Base-by-base conservation (phyloP, 1,140 invertebrate species). In the Elymnias hypermnestra region DNA sequence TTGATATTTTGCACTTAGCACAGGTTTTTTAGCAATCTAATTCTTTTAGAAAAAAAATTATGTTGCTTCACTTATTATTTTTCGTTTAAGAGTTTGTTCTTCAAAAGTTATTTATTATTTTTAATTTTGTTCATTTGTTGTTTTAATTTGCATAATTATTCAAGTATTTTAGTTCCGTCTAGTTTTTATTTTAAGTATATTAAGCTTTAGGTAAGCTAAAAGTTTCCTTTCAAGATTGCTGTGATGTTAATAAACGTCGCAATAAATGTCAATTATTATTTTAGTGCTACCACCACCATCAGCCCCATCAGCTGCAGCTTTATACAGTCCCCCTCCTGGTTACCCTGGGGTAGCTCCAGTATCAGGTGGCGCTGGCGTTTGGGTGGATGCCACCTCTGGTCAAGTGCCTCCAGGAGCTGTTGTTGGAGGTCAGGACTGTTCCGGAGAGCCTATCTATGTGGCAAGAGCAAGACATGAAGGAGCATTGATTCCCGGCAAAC, bases 401-500 rank as follows among this genome's bases (percentile, higher is more conserved):
- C 86, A 89, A 43, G 73, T 95, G 1, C 93, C 94, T 0, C 89
- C 93, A 0, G 90, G 89, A 39, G 92, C 92, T 2, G 88, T 95
- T 2, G 86, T 89, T 7, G 94, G 92, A 1, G 94, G 94, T 15
- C 88, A 91, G 52, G 93, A 94, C 55, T 88, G 88, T 43, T 66
- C 57, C 14, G 91, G 89, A 0, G 94, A 94, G 71, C 86, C 90
- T 5, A 65, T 95, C 19, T 95, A 90, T 63, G 90, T 96, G 6
- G 92, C 90, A 1, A 87, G 94, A 45, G 92, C 92, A 2, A 68
- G 78, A 18, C 92, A 94, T 49, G 91, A 94, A 63, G 93, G 93
- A 18, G 93, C 91, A 28, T 63, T 93, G 3, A 87, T 95, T 53
- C 94, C 94, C 48, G 94, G 94, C 21, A 96, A 96, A 81, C 76